Conservation (phyloP, 2,888 invertebrate genomes). For the Synergus itoensis region DNA sequence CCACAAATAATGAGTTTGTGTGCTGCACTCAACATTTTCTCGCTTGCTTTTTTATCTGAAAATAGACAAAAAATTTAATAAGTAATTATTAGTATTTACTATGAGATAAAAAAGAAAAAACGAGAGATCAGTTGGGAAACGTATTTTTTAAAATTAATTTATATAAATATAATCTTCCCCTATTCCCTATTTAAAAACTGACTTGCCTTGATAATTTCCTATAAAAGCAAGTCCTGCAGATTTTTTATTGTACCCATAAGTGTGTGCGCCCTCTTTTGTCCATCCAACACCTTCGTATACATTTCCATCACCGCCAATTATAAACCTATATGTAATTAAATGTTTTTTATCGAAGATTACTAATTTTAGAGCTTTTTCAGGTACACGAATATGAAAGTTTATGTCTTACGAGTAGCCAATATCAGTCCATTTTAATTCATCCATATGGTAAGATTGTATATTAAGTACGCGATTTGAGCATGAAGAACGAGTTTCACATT, state of each 20-base stretch:
- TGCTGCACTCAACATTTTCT: slow-evolving; percentile 63
- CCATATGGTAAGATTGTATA: slow-evolving; percentile 80
- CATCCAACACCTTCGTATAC: slow-evolving; percentile 85
- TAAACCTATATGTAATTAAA: slow-evolving; percentile 76
- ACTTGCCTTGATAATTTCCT: slow-evolving; percentile 75
- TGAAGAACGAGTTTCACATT: slow-evolving; percentile 76
- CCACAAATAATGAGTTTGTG: slow-evolving; percentile 68
- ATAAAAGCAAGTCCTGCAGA: slow-evolving; percentile 84
- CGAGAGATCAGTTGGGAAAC: background rate
- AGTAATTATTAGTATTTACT: background rate
- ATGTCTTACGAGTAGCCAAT: slow-evolving; percentile 81
- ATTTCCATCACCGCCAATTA: slow-evolving; percentile 83
- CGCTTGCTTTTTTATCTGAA: slow-evolving; percentile 56
- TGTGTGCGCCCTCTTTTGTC: slow-evolving; percentile 82
- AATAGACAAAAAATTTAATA: background rate
- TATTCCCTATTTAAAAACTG: background rate
- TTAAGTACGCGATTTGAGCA: slow-evolving; percentile 77
- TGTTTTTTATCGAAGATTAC: background rate
- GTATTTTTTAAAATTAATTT: background rate
- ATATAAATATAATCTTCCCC: background rate
- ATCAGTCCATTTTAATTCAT: slow-evolving; percentile 79
- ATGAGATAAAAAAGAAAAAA: background rate
- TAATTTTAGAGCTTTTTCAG: background rate
- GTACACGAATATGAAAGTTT: background rate
- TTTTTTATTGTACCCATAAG: slow-evolving; percentile 80